Conservation (phyloP, 2,797 vertebrate genomes). For the Muscicapa striata region DNA sequence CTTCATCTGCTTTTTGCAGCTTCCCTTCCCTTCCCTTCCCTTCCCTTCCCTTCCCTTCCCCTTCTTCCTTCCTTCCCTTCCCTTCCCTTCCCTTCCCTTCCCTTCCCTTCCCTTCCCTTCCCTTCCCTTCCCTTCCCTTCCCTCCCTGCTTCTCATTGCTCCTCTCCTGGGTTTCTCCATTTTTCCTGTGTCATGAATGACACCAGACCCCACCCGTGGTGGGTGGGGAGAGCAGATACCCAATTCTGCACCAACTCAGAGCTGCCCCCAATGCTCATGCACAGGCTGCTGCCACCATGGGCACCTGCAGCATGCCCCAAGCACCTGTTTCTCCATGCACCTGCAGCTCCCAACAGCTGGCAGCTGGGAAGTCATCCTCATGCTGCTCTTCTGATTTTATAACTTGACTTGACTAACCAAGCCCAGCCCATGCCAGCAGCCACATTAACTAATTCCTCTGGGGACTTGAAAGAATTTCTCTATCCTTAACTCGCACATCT, state of each 20-base stretch:
- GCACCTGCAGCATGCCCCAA: rapidly evolving
- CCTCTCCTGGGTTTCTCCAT: neutral
- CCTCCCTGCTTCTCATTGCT: neutral
- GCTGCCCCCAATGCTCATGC: neutral
- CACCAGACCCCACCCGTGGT: rapidly evolving
- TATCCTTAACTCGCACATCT: neutral
- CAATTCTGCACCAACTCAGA: neutral
- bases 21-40: neutral
- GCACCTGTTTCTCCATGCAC: rapidly evolving
- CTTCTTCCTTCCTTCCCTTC: neutral
- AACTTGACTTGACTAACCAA: neutral
- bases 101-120: neutral
- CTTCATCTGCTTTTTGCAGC: neutral
- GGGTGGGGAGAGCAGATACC: neutral
- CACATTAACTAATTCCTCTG: neutral
- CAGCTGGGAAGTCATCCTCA: neutral
- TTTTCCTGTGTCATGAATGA: neutral
- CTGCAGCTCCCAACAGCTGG: neutral
- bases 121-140: neutral
- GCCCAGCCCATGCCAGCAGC: neutral
- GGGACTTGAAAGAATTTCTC: neutral
- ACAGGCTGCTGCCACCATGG: rapidly evolving
- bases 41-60: neutral
- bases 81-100: neutral
- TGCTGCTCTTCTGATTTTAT: rapidly evolving